Evolutionary conservation across 2,888 invertebrate species (phyloP), one percentile per base, ranked within the genome.

Genomic region (Folsomia candida): DNA sequence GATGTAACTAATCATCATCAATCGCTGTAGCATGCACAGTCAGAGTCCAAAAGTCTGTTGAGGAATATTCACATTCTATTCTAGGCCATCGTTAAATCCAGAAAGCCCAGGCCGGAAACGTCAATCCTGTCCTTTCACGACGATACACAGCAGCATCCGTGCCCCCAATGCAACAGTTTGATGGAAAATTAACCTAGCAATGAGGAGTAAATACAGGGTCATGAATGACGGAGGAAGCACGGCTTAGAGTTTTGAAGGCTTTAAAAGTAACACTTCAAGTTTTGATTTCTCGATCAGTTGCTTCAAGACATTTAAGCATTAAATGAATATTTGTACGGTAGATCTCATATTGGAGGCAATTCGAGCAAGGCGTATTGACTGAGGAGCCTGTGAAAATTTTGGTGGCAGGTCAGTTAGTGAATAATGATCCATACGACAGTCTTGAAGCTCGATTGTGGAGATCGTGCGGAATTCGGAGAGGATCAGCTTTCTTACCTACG

Each of bases 401-500:
- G n/a, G 85, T 86, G 2, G 14, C 37, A 0, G 87, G 87, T 60
- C 83, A 84, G 0, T 86, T 86, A 0, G 84, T 85, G 0, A 87
- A 87, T 70, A 72, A 68, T 82, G 20, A 87, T 83, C 80, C 83
- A 83, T 70, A 86, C 3, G 82, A 81, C 62, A 86, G 87, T 0
- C 80, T 88, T 14, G 86, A 87, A 82, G 84, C 87, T n/a, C 82
- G 87, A 1, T 85, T 89, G 83, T 89, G 89, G 89, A 85, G 87
- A 0, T 86, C 86, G 68, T 85, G 87, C 37, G 87, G 87, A 18
- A 85, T 87, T 66, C 85, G 87, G 71, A 75, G 88, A 0, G 83
- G 87, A 0, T 80, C 85, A 80, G 83, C 85, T 79, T 84, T 88
- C 26, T 81, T 88, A 18, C 85, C 86, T 6, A 84, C 83, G 0